Percentiles rank a stretch among this genome's conserved stretches.
These are phyloP conservation scores for Equus przewalskii DNA, from an alignment of 2,113 vertebrate genomes.

Conservation along the genomic window DNA sequence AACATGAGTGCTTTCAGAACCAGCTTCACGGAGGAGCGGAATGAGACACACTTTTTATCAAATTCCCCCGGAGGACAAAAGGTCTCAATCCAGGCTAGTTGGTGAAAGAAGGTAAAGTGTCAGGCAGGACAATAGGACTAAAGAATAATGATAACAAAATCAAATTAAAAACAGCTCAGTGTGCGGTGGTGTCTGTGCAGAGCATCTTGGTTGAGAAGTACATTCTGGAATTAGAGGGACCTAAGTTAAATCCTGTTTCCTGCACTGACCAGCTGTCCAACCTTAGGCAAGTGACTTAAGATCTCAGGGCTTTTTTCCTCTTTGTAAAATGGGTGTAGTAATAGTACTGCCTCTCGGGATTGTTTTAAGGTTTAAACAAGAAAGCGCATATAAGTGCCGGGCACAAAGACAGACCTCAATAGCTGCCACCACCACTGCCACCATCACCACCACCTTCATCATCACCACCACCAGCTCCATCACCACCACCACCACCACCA, in stretches of 20 bases:
- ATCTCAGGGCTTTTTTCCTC: neutral
- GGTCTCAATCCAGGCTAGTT: neutral
- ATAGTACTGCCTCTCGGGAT: neutral
- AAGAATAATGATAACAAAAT: too few relatives aligned
- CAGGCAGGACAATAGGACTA: neutral
- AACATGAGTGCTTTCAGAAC: neutral
- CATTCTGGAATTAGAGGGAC: neutral
- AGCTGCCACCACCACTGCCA: neutral
- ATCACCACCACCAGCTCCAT: fast-evolving
- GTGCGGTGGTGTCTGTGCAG: fast-evolving
- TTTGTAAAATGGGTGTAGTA: neutral
- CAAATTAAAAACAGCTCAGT: neutral
- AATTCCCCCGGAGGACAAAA: neutral
- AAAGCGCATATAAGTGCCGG: neutral
- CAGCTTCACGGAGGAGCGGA: neutral
- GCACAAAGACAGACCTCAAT: neutral
- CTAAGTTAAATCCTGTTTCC: too few relatives aligned
- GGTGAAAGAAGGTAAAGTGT: neutral
- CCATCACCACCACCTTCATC: fast-evolving
- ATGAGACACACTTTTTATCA: neutral
- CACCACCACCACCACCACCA: neutral
- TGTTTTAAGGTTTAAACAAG: neutral
- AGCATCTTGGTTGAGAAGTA: neutral
- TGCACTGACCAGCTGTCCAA: neutral
- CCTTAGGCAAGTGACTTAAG: neutral